These are phyloP conservation scores for Balanococcus diminutus DNA, from an alignment of 2,888 invertebrate genomes.

Conservation along the genomic window DNA sequence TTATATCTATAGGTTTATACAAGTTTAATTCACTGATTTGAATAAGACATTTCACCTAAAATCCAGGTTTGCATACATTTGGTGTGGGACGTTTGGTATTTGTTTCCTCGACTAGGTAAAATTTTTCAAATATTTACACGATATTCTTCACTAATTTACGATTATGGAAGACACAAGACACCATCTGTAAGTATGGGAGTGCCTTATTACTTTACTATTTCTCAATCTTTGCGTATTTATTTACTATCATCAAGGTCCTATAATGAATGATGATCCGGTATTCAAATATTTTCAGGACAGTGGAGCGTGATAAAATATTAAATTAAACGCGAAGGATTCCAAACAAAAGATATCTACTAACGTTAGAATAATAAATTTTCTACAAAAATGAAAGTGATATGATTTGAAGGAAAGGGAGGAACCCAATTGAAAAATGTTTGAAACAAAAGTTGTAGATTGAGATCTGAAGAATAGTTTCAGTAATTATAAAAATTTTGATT, in stretches of 20 bases:
- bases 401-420: too few relatives aligned
- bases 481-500: too few relatives aligned
- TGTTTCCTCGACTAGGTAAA: not conserved
- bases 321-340: not conserved
- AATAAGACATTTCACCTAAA: not conserved
- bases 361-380: too few relatives aligned
- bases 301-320: not conserved
- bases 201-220: not conserved
- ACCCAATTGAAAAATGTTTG: too few relatives aligned
- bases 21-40: not conserved
- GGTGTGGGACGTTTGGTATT: too few relatives aligned
- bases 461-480: too few relatives aligned
- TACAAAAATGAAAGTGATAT: too few relatives aligned
- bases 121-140: constrained; percentile 36
- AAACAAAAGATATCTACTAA: not conserved
- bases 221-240: not conserved
- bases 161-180: constrained; percentile 29
- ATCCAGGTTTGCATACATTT: constrained; percentile 12
- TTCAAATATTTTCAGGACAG: not conserved
- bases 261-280: not conserved
- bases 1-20: not conserved
- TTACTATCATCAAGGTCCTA: constrained; percentile 10
- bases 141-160: not conserved
- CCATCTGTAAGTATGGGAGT: not conserved
- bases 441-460: too few relatives aligned